phyloP scores from a whole-genome alignment of 1,140 invertebrate species.

The Calephelis nemesis region DNA sequence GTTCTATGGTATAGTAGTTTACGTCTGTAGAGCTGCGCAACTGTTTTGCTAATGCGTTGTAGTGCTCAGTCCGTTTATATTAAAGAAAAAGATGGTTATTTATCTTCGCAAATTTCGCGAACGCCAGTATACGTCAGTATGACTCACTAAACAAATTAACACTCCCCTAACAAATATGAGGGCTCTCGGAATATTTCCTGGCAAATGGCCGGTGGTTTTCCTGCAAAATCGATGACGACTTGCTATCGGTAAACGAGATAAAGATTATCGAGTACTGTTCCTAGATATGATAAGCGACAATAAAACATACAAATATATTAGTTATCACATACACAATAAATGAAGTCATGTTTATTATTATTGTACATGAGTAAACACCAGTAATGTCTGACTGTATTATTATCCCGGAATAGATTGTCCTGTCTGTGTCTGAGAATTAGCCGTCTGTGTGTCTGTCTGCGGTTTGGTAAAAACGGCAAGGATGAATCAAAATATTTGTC shows the following conservation, averaged over 20 bases:
- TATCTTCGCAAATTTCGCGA: conserved; percentile 28
- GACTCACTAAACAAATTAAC: conserved; percentile 30
- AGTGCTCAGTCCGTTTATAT: conserved; percentile 26
- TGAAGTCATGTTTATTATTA: not conserved
- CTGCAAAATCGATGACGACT: conserved; percentile 6
- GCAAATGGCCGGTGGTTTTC: conserved; percentile 10
- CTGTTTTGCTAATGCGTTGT: conserved; percentile 18
- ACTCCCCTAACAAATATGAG: conserved; percentile 19
- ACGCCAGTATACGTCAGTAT: conserved; percentile 25
- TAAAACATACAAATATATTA: not conserved
- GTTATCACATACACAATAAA: not conserved
- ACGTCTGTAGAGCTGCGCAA: not conserved
- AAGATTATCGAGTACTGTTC: not conserved
- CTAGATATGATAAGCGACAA: not conserved
- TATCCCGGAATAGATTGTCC: no score
- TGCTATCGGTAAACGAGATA: not conserved
- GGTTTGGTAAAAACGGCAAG: no score
- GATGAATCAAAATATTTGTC: no score
- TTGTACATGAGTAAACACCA: not conserved
- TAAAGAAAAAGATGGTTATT: conserved; percentile 19
- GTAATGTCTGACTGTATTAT: not conserved
- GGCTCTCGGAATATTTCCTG: conserved; percentile 4
- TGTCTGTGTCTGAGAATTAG: no score
- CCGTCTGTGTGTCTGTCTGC: no score
- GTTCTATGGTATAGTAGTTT: not conserved